A percentile compares a stretch with the other conserved stretches of the same genome.
phyloP scores from a whole-genome alignment of 2,888 invertebrate species.

The Morinoia aosen region DNA sequence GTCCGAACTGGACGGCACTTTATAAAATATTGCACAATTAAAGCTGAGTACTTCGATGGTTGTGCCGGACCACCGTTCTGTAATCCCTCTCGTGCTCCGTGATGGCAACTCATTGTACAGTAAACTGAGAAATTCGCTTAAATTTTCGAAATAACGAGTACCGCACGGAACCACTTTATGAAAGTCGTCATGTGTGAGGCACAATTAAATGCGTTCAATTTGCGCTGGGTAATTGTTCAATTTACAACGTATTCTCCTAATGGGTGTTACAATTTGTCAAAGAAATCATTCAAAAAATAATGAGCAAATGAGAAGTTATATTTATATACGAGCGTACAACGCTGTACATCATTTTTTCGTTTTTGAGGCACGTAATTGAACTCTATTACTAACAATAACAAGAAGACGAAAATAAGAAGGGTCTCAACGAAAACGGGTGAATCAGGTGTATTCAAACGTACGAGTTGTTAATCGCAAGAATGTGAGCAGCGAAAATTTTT shows the following conservation, averaged over 20 bases:
- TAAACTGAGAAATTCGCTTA: neutral
- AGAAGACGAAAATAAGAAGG: no score
- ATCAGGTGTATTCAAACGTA: no score
- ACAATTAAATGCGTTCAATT: neutral
- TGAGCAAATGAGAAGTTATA: no score
- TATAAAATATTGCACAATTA: conserved; percentile 33
- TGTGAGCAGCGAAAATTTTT: no score
- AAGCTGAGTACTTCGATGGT: neutral
- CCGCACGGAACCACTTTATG: neutral
- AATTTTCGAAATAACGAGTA: neutral
- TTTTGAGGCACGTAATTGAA: no score
- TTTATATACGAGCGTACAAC: no score
- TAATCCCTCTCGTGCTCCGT: neutral
- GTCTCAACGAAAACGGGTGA: no score
- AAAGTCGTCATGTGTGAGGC: neutral
- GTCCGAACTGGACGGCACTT: neutral
- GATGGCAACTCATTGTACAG: neutral
- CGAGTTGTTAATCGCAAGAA: no score
- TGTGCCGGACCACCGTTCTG: neutral
- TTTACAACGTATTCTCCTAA: neutral
- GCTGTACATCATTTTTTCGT: no score
- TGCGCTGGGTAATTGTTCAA: neutral
- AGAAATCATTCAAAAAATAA: no score
- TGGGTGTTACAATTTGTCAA: no score
- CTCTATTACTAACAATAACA: no score